Conservation (phyloP, 53 echinoderm and acorn worm species). For the Antedon mediterranea region DNA sequence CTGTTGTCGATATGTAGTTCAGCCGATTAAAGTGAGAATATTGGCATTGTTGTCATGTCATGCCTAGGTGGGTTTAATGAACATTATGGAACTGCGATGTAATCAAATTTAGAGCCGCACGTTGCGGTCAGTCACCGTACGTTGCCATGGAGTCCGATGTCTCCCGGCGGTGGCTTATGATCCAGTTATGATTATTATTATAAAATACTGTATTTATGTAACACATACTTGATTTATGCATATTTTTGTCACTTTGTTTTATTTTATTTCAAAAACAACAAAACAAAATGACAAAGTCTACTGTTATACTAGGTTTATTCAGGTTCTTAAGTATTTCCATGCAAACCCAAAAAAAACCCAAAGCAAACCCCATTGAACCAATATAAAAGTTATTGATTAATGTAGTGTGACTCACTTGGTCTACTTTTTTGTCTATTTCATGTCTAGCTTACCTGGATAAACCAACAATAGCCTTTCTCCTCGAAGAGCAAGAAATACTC, state of each 20-base stretch:
- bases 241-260: not conserved
- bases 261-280: too few species aligned
- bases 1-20: not conserved
- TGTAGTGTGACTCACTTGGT: too few species aligned
- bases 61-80: not conserved
- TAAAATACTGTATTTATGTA: not conserved
- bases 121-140: not conserved
- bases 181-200: not conserved
- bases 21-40: not conserved
- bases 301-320: too few species aligned
- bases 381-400: too few species aligned
- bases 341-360: too few species aligned
- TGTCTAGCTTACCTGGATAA: too few species aligned
- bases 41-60: not conserved
- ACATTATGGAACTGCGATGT: not conserved
- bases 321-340: too few species aligned
- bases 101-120: not conserved
- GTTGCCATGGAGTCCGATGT: not conserved
- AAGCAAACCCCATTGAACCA: too few species aligned
- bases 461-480: too few species aligned
- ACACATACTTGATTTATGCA: not conserved
- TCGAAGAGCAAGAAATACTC: too few species aligned
- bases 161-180: not conserved
- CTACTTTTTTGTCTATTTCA: too few species aligned
- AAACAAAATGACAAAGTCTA: too few species aligned